Conservation (phyloP, 2,113 vertebrate species). For the Cygnus atratus region DNA sequence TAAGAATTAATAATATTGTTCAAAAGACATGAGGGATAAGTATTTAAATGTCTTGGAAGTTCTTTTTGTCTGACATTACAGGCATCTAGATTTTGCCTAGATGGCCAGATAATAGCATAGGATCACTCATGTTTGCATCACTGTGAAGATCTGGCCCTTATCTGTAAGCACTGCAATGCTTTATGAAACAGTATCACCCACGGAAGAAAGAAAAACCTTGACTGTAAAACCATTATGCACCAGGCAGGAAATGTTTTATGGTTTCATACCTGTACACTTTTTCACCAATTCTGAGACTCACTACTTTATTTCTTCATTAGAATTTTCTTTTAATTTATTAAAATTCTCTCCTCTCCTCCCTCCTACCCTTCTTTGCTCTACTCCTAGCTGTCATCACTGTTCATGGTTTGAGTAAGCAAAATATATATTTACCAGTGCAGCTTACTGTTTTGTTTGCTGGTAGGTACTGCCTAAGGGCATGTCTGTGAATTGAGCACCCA, state of each 20-base stretch:
- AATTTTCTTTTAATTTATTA: neutral
- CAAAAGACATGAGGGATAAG: neutral
- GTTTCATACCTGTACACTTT: constrained; percentile 7
- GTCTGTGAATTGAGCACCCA: neutral
- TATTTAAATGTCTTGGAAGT: neutral
- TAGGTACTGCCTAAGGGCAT: neutral
- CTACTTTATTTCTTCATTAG: neutral
- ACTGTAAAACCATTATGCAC: neutral
- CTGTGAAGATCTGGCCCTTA: neutral
- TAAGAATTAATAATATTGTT: neutral
- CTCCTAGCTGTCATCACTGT: constrained; percentile 20
- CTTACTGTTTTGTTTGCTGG: neutral
- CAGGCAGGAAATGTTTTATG: neutral
- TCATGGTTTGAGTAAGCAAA: constrained; percentile 29
- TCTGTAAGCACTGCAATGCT: neutral
- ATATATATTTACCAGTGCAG: constrained; percentile 16
- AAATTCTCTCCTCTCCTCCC: neutral
- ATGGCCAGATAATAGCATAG: neutral
- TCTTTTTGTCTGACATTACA: neutral
- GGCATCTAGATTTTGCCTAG: neutral
- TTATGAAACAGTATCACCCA: neutral
- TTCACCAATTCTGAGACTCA: neutral
- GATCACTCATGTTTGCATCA: neutral
- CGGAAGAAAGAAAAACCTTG: neutral
- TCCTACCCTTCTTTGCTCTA: neutral